A percentile compares a stretch with the other conserved stretches of the same genome.
These are phyloP conservation scores for Caenorhabditis briggsae DNA, from an alignment of 1,140 invertebrate genomes.

Conservation along the genomic window DNA sequence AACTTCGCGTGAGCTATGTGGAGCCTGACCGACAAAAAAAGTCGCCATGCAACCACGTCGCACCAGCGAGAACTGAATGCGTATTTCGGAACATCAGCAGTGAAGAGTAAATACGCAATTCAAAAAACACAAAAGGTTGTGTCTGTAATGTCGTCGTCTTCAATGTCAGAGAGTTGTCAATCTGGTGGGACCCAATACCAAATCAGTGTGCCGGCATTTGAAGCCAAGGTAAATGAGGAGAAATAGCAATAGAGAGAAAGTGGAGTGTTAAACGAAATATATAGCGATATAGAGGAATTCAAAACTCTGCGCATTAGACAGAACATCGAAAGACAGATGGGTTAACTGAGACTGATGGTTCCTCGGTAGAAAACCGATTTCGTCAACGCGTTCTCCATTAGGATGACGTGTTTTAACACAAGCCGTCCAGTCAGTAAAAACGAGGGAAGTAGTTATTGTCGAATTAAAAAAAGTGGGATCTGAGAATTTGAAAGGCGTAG, in stretches of 20 bases:
- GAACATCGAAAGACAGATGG: no score
- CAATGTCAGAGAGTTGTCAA: constrained; percentile 28
- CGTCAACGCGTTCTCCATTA: background rate
- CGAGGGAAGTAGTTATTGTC: background rate
- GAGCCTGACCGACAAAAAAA: no score
- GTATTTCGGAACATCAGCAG: background rate
- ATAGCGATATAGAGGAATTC: no score
- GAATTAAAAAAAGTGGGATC: no score
- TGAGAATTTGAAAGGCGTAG: background rate
- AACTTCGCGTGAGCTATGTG: no score
- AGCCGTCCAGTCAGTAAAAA: background rate
- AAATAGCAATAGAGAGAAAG: background rate
- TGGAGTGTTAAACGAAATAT: no score
- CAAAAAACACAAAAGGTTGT: constrained; percentile 29
- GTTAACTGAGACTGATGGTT: no score
- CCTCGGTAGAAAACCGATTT: background rate
- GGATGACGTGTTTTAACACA: background rate
- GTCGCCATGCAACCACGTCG: no score
- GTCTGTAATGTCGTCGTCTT: constrained; percentile 22
- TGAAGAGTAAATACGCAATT: constrained; percentile 1
- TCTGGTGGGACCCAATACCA: background rate
- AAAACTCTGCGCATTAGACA: no score
- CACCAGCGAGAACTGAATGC: no score
- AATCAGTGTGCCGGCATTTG: background rate
- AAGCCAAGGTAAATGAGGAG: background rate